Percentiles rank a stretch among this genome's conserved stretches.
phyloP scores from a whole-genome alignment of 2,113 vertebrate genomes.

The Corythornis vintsioides region DNA sequence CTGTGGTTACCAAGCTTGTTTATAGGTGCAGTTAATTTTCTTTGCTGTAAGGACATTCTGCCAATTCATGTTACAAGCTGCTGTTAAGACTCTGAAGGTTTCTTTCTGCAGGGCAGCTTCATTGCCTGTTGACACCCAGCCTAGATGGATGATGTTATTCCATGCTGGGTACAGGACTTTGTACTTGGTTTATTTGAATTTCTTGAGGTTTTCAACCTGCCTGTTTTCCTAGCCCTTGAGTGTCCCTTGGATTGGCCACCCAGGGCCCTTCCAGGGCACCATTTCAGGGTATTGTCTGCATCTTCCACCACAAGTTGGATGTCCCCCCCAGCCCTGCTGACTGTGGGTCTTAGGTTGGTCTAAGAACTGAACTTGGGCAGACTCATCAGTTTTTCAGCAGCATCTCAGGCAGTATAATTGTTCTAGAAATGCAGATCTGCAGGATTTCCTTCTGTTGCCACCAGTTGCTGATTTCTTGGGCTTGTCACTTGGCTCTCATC shows the following conservation, averaged over 20 bases:
- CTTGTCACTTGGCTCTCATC: neutral
- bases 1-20: neutral
- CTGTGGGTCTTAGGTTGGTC: neutral
- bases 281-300: neutral
- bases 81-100: neutral
- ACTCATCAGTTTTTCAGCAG: neutral
- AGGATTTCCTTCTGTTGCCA: neutral
- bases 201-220: neutral
- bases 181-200: neutral
- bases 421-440: neutral
- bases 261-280: neutral
- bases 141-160: neutral
- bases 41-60: neutral
- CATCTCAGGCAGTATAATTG: neutral
- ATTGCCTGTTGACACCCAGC: neutral
- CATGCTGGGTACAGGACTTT: neutral
- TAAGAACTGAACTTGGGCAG: neutral
- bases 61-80: neutral
- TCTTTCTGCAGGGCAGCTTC: neutral
- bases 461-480: neutral
- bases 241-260: neutral
- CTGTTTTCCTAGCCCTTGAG: neutral
- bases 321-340: neutral
- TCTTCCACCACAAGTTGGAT: neutral
- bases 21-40: neutral